Conservation (phyloP, 1,140 invertebrate genomes). For the Pygmarrhopalites habei region DNA sequence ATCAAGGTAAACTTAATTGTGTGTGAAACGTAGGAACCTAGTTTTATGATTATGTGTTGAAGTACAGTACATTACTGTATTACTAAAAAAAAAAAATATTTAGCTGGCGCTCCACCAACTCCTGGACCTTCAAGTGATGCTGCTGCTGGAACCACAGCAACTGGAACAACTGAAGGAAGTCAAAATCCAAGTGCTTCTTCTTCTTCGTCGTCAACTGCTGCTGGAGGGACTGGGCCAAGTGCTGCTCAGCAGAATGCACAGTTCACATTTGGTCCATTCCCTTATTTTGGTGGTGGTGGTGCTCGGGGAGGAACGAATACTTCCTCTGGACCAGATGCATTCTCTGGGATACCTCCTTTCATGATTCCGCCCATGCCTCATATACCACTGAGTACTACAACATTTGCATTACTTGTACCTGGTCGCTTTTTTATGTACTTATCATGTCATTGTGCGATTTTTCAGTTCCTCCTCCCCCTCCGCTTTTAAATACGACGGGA, state of each 20-base stretch:
- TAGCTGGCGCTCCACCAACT: too few species aligned
- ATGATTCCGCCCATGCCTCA: conserved; percentile 35
- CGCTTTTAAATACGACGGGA: conserved; percentile 59
- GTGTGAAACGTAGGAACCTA: too few species aligned
- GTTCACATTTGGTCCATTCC: conserved; percentile 15
- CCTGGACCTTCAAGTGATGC: too few species aligned
- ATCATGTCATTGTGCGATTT: neutral
- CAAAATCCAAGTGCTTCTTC: neutral
- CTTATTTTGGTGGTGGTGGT: conserved; percentile 14
- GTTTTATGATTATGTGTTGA: too few species aligned
- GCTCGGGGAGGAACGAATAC: neutral
- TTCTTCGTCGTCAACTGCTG: neutral
- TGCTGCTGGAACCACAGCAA: too few species aligned
- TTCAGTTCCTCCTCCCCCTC: conserved; percentile 51
- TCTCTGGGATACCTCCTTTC: conserved; percentile 3
- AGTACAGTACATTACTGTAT: too few species aligned
- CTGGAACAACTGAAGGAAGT: conserved; percentile 3
- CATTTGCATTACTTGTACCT: too few species aligned
- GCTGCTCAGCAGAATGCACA: too few species aligned
- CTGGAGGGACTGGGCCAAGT: conserved; percentile 26
- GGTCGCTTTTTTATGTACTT: too few species aligned
- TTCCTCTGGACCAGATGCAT: neutral
- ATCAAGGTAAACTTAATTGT: conserved; percentile 2
- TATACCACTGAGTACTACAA: conserved; percentile 37
- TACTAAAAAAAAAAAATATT: too few species aligned